A percentile compares a stretch with the other conserved stretches of the same genome.
Evolutionary conservation across 2,888 invertebrate genomes (phyloP).

Genomic region (Bhutanitis thaidina): DNA sequence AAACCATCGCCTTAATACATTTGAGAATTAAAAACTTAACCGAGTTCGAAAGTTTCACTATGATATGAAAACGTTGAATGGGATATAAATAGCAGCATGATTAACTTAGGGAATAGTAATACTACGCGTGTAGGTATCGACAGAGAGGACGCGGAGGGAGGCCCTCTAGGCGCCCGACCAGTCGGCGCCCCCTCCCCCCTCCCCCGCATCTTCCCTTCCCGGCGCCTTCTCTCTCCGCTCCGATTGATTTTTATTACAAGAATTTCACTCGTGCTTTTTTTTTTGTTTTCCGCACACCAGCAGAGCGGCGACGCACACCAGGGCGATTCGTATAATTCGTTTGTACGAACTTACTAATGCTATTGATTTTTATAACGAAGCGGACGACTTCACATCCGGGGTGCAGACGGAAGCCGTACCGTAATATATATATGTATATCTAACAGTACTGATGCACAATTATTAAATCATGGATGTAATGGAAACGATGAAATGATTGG

Average conservation of each 20-base stretch:
- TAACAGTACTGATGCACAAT: neutral
- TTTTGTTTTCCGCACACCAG: slow-evolving; percentile 72
- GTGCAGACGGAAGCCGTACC: neutral
- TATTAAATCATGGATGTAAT: too few relatives aligned
- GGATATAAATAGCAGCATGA: neutral
- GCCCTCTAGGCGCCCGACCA: slow-evolving; percentile 53
- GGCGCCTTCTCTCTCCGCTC: slow-evolving; percentile 76
- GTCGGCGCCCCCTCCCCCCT: slow-evolving; percentile 74
- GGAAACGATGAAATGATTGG: too few relatives aligned
- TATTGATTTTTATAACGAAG: slow-evolving; percentile 79
- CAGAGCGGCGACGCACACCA: slow-evolving; percentile 57
- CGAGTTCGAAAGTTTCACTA: too few relatives aligned
- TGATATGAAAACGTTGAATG: too few relatives aligned
- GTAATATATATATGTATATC: neutral
- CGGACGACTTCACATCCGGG: slow-evolving; percentile 34
- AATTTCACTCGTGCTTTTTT: slow-evolving; percentile 76
- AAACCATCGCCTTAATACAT: neutral
- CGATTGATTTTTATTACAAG: slow-evolving; percentile 81
- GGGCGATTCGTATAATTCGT: slow-evolving; percentile 75
- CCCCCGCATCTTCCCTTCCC: too few relatives aligned
- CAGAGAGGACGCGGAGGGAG: slow-evolving; percentile 39
- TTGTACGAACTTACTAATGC: slow-evolving; percentile 78
- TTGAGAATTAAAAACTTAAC: too few relatives aligned
- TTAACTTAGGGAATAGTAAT: slow-evolving; percentile 47
- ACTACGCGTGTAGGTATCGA: slow-evolving; percentile 56